phyloP scores from a whole-genome alignment of 2,888 invertebrate genomes.

The Dicranocentrus wangi region DNA sequence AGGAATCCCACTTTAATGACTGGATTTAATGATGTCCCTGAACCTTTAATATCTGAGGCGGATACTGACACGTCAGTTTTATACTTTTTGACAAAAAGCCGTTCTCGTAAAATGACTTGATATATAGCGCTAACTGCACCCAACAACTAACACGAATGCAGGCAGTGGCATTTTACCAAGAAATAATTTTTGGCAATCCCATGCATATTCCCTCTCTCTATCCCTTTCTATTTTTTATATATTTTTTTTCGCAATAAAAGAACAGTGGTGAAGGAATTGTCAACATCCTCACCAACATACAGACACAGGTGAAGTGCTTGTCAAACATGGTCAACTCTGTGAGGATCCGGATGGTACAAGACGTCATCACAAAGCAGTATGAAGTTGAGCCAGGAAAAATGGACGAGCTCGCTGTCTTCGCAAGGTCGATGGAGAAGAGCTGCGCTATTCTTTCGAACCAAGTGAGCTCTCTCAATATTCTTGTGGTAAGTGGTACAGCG shows the following conservation, averaged over 20 bases:
- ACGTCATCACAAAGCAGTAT: conserved; percentile 49
- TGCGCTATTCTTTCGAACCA: conserved; percentile 53
- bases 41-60: conserved; percentile 51
- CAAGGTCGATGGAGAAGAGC: conserved; percentile 62
- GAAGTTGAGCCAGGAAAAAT: conserved; percentile 61
- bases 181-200: not conserved
- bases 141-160: not conserved
- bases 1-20: conserved; percentile 46
- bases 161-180: conserved; percentile 30
- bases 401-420: conserved; percentile 49
- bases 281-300: conserved; percentile 57
- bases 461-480: conserved; percentile 59
- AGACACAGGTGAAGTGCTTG: conserved; percentile 59
- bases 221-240: not conserved
- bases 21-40: conserved; percentile 58
- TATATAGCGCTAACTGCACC: not conserved
- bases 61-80: conserved; percentile 51
- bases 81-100: not conserved
- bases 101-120: conserved; percentile 20
- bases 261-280: conserved; percentile 62
- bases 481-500: conserved; percentile 34
- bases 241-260: not conserved
- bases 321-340: conserved; percentile 62
- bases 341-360: conserved; percentile 57
- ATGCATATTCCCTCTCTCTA: conserved; percentile 1